These are phyloP conservation scores for Nothocercus julius DNA, from an alignment of 2,113 vertebrate species.

Conservation along the genomic window DNA sequence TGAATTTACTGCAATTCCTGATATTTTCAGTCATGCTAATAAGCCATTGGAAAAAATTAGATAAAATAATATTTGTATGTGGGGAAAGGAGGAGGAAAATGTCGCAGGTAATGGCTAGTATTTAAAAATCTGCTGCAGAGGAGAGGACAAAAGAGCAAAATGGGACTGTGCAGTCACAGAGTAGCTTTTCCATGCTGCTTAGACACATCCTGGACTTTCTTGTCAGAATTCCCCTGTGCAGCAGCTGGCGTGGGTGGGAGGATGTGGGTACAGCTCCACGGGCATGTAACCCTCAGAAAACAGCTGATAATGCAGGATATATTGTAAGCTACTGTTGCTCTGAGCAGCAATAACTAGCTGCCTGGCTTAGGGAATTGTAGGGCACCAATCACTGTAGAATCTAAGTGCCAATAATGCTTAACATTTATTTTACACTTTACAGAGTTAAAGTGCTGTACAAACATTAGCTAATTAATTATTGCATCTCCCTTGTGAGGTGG, in stretches of 20 bases:
- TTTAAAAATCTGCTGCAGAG: neutral
- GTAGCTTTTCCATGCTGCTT: neutral
- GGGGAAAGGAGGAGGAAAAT: too few species aligned
- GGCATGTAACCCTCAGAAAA: neutral
- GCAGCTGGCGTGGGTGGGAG: neutral
- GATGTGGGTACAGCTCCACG: neutral
- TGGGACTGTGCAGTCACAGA: neutral
- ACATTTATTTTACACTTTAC: conserved; percentile 75
- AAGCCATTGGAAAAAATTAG: neutral
- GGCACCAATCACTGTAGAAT: conserved; percentile 71
- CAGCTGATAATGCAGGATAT: conserved; percentile 29
- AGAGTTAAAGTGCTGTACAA: conserved; percentile 71
- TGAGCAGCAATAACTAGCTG: conserved; percentile 67
- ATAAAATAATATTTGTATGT: neutral
- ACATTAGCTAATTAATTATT: conserved; percentile 75
- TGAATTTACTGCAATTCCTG: neutral
- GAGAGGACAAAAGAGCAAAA: neutral
- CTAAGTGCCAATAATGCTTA: conserved; percentile 74
- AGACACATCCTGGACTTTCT: neutral
- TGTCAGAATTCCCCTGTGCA: neutral
- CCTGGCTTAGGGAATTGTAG: conserved; percentile 69
- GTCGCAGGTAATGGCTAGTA: neutral
- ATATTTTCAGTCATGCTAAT: neutral
- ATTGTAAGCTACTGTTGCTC: conserved; percentile 30
- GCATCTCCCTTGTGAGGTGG: conserved; percentile 62